phyloP scores from a whole-genome alignment of 2,888 invertebrate genomes.

The Blastobasis lacticolella region DNA sequence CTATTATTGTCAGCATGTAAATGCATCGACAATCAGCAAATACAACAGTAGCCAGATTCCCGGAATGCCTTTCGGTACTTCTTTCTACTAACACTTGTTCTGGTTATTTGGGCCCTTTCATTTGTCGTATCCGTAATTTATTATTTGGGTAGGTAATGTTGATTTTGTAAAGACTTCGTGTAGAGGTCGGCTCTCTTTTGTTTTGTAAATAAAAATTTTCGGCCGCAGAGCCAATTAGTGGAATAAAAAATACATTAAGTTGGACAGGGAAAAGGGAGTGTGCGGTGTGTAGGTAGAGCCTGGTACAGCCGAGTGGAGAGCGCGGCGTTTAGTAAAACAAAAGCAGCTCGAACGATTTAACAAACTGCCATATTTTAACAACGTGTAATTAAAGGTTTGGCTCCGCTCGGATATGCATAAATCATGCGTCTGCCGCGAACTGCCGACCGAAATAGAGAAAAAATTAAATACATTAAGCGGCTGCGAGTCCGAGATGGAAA shows the following conservation, averaged over 20 bases:
- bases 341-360: constrained; percentile 67
- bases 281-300: constrained; percentile 18
- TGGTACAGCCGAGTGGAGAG: constrained; percentile 28
- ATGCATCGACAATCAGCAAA: constrained; percentile 5
- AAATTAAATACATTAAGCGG: constrained; percentile 70
- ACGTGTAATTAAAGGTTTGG: constrained; percentile 74
- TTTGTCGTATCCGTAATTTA: too few relatives aligned
- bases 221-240: constrained; percentile 19
- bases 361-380: constrained; percentile 75
- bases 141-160: too few relatives aligned
- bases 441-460: constrained; percentile 73
- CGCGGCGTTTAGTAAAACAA: constrained; percentile 66
- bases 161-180: too few relatives aligned
- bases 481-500: constrained; percentile 38
- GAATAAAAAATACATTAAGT: constrained; percentile 33
- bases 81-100: background rate
- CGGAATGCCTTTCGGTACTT: constrained; percentile 16
- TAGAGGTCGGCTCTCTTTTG: too few relatives aligned
- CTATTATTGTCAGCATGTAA: constrained; percentile 1
- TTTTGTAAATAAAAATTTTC: too few relatives aligned
- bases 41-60: constrained; percentile 30
- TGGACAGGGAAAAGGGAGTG: constrained; percentile 47
- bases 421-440: constrained; percentile 71
- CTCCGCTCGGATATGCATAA: constrained; percentile 71
- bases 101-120: too few relatives aligned